A percentile compares a stretch with the other conserved stretches of the same genome.
phyloP scores from a whole-genome alignment of 2,888 invertebrate species.

The Drosophila recens region DNA sequence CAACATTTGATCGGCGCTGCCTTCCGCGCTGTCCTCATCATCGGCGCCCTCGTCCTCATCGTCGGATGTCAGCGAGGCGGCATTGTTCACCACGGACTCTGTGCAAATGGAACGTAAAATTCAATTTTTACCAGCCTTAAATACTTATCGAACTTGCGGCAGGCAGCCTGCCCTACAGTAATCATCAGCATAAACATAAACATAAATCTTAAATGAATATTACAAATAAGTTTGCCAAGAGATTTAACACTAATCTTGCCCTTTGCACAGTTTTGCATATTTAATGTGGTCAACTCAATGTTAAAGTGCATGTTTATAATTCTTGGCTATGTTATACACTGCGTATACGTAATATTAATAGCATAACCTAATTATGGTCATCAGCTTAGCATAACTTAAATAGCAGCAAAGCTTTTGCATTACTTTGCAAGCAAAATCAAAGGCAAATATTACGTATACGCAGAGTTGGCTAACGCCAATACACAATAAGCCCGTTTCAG shows the following conservation, averaged over 20 bases:
- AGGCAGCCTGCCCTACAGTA: constrained; percentile 2
- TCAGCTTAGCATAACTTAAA: constrained; percentile 12
- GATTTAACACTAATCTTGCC: constrained; percentile 39
- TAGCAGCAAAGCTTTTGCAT: constrained; percentile 6
- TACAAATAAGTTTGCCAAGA: constrained; percentile 27
- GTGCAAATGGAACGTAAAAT: constrained; percentile 60
- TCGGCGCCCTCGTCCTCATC: constrained; percentile 92
- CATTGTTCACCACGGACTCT: constrained; percentile 87
- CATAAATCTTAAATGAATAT: constrained; percentile 39
- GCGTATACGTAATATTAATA: constrained; percentile 58
- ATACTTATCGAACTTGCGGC: constrained; percentile 25
- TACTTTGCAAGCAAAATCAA: not conserved
- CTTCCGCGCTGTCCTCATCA: constrained; percentile 90
- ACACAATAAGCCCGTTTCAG: constrained; percentile 4
- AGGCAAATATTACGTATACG: constrained; percentile 57
- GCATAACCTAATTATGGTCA: constrained; percentile 57
- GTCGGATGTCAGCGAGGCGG: constrained; percentile 88
- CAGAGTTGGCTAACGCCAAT: constrained; percentile 7
- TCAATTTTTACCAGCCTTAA: constrained; percentile 25
- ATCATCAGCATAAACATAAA: constrained; percentile 39
- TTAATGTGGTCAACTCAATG: constrained; percentile 19
- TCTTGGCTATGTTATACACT: constrained; percentile 26
- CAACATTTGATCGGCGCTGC: constrained; percentile 91
- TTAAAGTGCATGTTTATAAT: constrained; percentile 1
- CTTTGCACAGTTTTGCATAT: constrained; percentile 27